Evolutionary conservation across 2,113 vertebrate species (phyloP), one percentile per base, ranked within the genome.

Genomic region (Vidua macroura): DNA sequence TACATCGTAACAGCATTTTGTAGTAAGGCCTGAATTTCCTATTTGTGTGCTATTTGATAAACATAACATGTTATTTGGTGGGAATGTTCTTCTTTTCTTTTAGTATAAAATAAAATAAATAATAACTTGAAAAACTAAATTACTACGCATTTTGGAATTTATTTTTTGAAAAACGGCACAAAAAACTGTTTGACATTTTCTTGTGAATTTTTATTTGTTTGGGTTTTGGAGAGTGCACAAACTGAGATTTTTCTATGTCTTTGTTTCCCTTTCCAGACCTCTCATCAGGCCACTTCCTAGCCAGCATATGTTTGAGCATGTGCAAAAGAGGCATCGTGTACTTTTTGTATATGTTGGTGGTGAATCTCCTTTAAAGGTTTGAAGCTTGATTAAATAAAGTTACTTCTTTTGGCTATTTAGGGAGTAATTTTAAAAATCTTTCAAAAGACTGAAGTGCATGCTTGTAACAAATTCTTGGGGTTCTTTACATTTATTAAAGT

Each of bases 291-390:
- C 98, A 3, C 99, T 99, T 92, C 99, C 99, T 73, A 99, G 99
- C 97, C 98, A 98, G 93, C 98, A 99, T 94, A 99, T 99, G 98
- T 99, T 99, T 48, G 98, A 99, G 43, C 99, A 99, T 73, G 98
- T 99, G 83, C 97, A 98, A 84, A 99, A 98, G 86, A 98, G 99
- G 31, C 99, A 99, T 62, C 97, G 95, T 49, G 99, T 99, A 21
- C 98, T 99, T 60, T 99, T 99, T 83, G 97, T 99, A 63, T 99
- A 99, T 53, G 84, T 99, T 78, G 99, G 99, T 43, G 98, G 98
- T 89, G 99, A 99, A 93, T 99, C 99, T 82, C 98, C 98, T 59
- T 98, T 99, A 85, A 99, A 99, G 98, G 99, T 99, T 97, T 97
- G 98, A 83, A 78, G 43, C 55, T 88, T 14, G 5, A 63, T 79